phyloP scores from a whole-genome alignment of 2,888 invertebrate species.

The Oxytorus armatus region DNA sequence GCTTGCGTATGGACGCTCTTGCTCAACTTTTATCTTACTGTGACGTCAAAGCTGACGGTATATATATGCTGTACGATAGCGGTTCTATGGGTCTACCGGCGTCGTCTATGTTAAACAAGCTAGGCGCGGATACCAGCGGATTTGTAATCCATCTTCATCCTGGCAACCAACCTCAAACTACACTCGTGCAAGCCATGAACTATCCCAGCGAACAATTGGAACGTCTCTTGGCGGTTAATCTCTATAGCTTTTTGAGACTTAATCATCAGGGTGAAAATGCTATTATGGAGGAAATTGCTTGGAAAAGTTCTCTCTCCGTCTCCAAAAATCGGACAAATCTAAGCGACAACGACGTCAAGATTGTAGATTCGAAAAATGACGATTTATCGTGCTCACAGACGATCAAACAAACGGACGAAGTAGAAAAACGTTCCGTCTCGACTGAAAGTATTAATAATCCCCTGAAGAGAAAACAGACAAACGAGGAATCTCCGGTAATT shows the following conservation, averaged over 20 bases:
- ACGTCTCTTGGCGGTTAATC: conserved; percentile 90
- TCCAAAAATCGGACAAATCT: conserved; percentile 6
- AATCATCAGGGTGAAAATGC: conserved; percentile 87
- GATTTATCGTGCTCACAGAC: conserved; percentile 25
- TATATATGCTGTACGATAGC: conserved; percentile 94
- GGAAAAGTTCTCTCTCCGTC: conserved; percentile 32
- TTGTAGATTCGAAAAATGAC: conserved; percentile 9
- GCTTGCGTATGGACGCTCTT: conserved; percentile 94
- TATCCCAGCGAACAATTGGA: conserved; percentile 89
- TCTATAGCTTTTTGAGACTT: conserved; percentile 90
- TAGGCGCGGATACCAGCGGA: conserved; percentile 88
- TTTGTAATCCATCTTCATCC: conserved; percentile 91
- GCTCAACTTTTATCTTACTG: conserved; percentile 94
- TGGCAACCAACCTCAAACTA: conserved; percentile 92
- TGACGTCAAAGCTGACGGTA: conserved; percentile 92
- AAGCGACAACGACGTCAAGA: conserved; percentile 9
- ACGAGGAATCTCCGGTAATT: conserved; percentile 12
- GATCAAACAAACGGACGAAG: conserved; percentile 20
- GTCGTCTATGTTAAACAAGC: conserved; percentile 92
- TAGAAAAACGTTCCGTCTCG: conserved; percentile 40
- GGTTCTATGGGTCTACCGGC: conserved; percentile 94
- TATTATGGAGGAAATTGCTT: conserved; percentile 62
- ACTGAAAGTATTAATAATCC: conserved; percentile 20
- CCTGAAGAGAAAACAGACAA: conserved; percentile 52
- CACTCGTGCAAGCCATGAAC: conserved; percentile 92